Percentiles rank a stretch among this genome's conserved stretches.
These are phyloP conservation scores for Ips nitidus DNA, from an alignment of 1,140 invertebrate species.

Conservation along the genomic window DNA sequence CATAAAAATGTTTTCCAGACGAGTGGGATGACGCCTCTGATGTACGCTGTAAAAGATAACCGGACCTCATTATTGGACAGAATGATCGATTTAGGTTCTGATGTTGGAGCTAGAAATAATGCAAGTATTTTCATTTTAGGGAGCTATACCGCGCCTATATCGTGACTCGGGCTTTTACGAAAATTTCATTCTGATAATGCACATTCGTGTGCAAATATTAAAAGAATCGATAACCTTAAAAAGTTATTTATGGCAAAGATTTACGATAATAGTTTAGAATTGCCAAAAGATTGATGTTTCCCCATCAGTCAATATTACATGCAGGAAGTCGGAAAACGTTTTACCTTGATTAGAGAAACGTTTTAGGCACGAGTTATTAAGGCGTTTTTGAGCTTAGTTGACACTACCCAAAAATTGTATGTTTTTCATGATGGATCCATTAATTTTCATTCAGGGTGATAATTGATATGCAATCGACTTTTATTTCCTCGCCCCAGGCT, in stretches of 20 bases:
- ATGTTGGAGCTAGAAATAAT: conserved; percentile 85
- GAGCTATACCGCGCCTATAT: background rate
- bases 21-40: conserved; percentile 90
- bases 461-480: too few species aligned
- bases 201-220: conserved; percentile 22
- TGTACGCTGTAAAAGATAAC: conserved; percentile 95
- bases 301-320: conserved; percentile 6
- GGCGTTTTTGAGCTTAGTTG: background rate
- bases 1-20: conserved; percentile 58
- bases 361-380: background rate
- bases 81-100: conserved; percentile 88
- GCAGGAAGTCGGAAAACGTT: conserved; percentile 2
- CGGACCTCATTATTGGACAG: conserved; percentile 84
- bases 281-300: conserved; percentile 8
- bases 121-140: conserved; percentile 63
- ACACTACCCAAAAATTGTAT: too few species aligned
- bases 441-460: too few species aligned
- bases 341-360: conserved; percentile 19
- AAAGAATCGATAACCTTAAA: conserved; percentile 19
- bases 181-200: conserved; percentile 7
- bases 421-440: too few species aligned
- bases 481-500: too few species aligned
- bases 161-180: conserved; percentile 6
- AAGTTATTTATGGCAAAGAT: conserved; percentile 19
- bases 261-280: conserved; percentile 12